Conservation (phyloP, 2,888 invertebrate species). For the Orthosia incerta region DNA sequence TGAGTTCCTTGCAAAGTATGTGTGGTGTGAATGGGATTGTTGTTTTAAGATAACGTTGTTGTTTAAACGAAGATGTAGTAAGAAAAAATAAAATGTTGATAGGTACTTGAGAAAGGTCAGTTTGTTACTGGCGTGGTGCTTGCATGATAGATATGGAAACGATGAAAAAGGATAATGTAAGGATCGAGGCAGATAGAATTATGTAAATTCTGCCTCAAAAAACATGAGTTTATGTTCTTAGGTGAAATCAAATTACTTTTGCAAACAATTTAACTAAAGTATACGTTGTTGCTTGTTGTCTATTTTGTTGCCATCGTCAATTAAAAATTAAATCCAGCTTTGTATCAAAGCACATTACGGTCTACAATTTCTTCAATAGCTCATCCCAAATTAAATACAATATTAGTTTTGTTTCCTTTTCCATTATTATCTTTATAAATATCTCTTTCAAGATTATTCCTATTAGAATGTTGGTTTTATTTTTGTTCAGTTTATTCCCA, state of each 20-base stretch:
- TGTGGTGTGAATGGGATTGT: not conserved
- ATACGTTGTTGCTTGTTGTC: not conserved
- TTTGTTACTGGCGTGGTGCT: no score
- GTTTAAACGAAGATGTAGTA: not conserved
- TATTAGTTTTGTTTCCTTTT: conserved; percentile 23
- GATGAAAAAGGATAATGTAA: no score
- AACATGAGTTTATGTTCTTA: no score
- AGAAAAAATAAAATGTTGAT: no score
- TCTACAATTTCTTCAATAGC: conserved; percentile 19
- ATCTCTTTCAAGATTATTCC: conserved; percentile 30
- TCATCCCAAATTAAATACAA: conserved; percentile 39
- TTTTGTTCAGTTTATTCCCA: conserved; percentile 27
- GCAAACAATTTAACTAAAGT: not conserved
- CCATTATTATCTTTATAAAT: conserved; percentile 42
- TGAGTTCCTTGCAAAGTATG: not conserved
- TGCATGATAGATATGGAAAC: no score
- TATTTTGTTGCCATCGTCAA: not conserved
- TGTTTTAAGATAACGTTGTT: not conserved
- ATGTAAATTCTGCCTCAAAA: no score
- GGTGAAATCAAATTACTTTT: no score
- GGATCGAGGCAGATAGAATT: no score
- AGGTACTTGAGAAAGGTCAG: no score
- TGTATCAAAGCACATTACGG: conserved; percentile 21
- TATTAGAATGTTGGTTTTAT: conserved; percentile 49
- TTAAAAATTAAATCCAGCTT: conserved; percentile 19